Evolutionary conservation across 2,113 vertebrate genomes (phyloP), one percentile per base, ranked within the genome.

Genomic region (Acinonyx jubatus): DNA sequence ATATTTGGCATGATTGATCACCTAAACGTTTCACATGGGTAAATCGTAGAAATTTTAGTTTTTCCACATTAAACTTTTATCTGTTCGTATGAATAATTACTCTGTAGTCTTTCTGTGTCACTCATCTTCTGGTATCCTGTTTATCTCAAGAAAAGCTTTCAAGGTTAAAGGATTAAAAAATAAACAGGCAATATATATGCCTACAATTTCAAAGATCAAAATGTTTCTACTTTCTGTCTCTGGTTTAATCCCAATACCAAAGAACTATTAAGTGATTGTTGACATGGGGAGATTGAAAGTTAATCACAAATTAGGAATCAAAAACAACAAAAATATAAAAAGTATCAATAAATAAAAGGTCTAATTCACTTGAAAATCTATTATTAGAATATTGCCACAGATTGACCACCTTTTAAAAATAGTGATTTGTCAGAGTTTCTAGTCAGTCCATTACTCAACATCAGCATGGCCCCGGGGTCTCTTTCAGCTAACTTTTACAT

Each of bases 41-140:
- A 69, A 94, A 96, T 85, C 10, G 87, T 12, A 86, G 23, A 82
- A 83, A 88, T 66, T 73, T 92, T 55, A 45, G 73, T 92, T 97
- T 89, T 57, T 94, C 19, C 12, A 87, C 16, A 76, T 55, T 80
- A 81, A 91, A 36, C 4, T 55, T 87, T 92, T 16, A 7, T 45
- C 8, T 78, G 16, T 33, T 92, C 68, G 9, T 73, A 36, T 6
- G 41, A 89, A 84, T 68, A 87, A 94, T 71, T 73, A 33, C 27
- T 85, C 33, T 69, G 16, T 1, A 57, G 2, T 57, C 21, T 86
- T 19, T 74, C 65, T 61, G 3, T 57, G 36, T 94, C 33, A 66
- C 29, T 73, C 16, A 85, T 36, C 68, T 78, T 45, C 15, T 63
- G 7, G 15, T 11, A 76, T 13, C 12, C 5, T 27, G 4, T 65